Evolutionary conservation across 1,140 invertebrate species (phyloP).

Genomic region (Pseudobourletiella spinata): DNA sequence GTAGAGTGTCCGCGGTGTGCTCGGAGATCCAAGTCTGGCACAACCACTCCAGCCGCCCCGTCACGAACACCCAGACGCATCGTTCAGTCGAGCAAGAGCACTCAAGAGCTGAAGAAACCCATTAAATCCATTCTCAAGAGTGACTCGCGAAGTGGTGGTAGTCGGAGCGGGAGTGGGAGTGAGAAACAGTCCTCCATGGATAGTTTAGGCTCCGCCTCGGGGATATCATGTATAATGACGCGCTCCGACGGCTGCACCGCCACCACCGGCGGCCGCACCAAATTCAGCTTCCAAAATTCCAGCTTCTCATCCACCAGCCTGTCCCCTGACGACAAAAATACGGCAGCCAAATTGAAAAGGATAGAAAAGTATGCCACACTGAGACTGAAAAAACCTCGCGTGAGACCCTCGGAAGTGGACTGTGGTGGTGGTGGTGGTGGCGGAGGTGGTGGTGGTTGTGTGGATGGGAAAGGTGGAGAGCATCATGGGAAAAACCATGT

Average conservation of each 20-base stretch:
- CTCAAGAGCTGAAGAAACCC: constrained; percentile 23
- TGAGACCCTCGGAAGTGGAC: neutral
- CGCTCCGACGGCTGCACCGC: constrained; percentile 23
- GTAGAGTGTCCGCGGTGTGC: constrained; percentile 25
- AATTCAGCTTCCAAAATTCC: constrained; percentile 9
- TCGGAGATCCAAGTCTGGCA: constrained; percentile 24
- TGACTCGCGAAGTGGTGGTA: constrained; percentile 21
- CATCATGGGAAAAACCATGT: too few species aligned
- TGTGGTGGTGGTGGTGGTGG: too few species aligned
- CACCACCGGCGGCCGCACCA: constrained; percentile 15
- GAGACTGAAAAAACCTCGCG: constrained; percentile 14
- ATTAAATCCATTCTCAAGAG: constrained; percentile 33
- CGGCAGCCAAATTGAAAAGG: constrained; percentile 18
- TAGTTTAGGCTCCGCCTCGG: constrained; percentile 25
- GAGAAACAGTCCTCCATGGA: constrained; percentile 33
- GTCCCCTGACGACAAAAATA: constrained; percentile 18
- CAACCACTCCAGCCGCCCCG: constrained; percentile 20
- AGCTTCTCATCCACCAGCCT: neutral
- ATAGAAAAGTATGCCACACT: constrained; percentile 33
- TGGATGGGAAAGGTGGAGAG: neutral
- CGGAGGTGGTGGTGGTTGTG: neutral
- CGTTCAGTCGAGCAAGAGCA: constrained; percentile 21
- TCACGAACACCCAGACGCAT: constrained; percentile 17
- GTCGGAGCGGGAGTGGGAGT: constrained; percentile 30
- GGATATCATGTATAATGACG: constrained; percentile 12